Base-by-base conservation (phyloP, 35 echinoderm and acorn worm genomes). In the Acanthaster planci region DNA sequence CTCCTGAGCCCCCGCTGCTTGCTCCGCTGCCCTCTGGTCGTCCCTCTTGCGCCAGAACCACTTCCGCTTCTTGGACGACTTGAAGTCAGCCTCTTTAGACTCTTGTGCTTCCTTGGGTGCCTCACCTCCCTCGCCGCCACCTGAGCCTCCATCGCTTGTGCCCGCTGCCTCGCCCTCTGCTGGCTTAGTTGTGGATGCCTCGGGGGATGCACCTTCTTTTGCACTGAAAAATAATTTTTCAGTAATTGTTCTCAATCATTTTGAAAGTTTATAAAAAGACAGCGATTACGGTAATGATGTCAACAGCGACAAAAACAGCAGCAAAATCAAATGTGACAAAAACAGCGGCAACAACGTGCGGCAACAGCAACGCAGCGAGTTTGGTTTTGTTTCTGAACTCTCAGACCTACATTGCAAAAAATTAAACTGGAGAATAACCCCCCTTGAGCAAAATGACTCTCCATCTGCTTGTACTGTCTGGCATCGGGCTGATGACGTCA, bases 1-100 rank as follows among this genome's bases (percentile, higher is more conserved):
- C 23, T 72, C 64, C 64, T 26, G 22, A 27, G 64, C 34, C 18
- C 64, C 64, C 14, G 21, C 34, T 6, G 64, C 0, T 72, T 19
- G 21, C 34, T 72, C 64, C 3, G 64, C 7, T 29, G 26, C 64
- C 26, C 64, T 34, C 64, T 72, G 64, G 26, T 72, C 64, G 64
- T 34, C 64, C 64, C 34, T 72, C 64, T 72, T 72, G 29, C 26
- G 34, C 64, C 64, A 72, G 26, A 72, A 72, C 64, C 64, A 72
- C 9, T 34, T 72, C 64, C 64, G 22, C 64, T 72, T 72, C 64
- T 72, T 72, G 23, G 64, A 72, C 10, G 64, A 72, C 64, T 72
- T 72, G 64, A 72, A 72, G 64, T 72, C 64, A 27, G 2, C 64
- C 18, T 72, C 64, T 34, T 29, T 72, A 10, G 23, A 31, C 64